Conservation (phyloP, 2,797 vertebrate species). For the Karalla daura region DNA sequence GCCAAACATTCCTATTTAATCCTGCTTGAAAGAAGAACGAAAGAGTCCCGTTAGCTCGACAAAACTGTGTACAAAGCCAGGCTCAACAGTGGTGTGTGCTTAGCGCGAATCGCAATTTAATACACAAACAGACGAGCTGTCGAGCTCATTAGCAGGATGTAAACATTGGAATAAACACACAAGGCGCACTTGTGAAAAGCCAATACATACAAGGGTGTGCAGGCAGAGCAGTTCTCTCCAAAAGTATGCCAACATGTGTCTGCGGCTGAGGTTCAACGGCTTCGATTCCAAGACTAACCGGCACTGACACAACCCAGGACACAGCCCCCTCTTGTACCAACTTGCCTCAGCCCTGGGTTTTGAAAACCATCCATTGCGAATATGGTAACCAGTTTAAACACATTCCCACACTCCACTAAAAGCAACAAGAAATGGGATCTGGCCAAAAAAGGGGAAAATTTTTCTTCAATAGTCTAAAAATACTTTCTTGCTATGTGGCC, state of each 20-base stretch:
- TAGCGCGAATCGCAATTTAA: not conserved
- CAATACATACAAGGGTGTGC: not conserved
- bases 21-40: constrained; percentile 55
- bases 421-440: constrained; percentile 12
- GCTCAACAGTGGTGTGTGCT: constrained; percentile 11
- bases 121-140: not conserved
- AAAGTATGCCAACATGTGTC: not conserved
- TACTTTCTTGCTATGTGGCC: constrained; percentile 9
- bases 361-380: not conserved
- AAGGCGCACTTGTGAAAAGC: not conserved
- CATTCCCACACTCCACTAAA: constrained; percentile 19
- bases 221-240: not conserved
- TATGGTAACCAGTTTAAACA: constrained; percentile 21
- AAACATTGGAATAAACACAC: constrained; percentile 1
- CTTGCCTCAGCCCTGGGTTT: not conserved
- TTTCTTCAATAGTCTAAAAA: constrained; percentile 36
- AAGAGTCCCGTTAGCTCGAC: constrained; percentile 37
- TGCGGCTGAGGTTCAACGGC: no score
- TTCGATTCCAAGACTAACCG: constrained; percentile 11
- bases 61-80: constrained; percentile 39
- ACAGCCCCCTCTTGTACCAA: constrained; percentile 32
- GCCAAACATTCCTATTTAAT: constrained; percentile 77
- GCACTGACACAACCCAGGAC: constrained; percentile 24
- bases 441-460: constrained; percentile 41
- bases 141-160: not conserved